Conservation (phyloP, 1,140 invertebrate species). For the Halotydeus destructor region DNA sequence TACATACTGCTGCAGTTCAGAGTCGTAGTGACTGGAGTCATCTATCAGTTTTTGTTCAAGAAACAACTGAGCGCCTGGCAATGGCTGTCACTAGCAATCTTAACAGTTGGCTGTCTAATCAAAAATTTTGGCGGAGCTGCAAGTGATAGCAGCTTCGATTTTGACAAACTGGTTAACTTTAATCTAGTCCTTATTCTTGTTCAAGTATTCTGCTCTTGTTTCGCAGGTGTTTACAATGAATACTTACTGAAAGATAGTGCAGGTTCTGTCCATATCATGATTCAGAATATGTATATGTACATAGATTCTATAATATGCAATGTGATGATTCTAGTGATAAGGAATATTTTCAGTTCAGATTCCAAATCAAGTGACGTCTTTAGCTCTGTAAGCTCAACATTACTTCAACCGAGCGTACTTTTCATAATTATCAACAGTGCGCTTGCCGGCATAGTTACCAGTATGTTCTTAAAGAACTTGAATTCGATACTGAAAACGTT, state of each 20-base stretch:
- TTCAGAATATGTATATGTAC: conserved; percentile 93
- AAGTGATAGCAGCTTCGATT: neutral
- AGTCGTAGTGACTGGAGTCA: conserved; percentile 70
- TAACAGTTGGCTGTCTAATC: conserved; percentile 74
- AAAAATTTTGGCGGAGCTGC: conserved; percentile 37
- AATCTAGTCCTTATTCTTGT: conserved; percentile 27
- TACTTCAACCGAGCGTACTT: conserved; percentile 41
- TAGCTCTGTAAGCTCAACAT: conserved; percentile 26
- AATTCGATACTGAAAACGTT: conserved; percentile 94
- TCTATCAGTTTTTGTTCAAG: conserved; percentile 77
- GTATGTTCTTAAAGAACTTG: conserved; percentile 72
- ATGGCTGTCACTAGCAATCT: conserved; percentile 64
- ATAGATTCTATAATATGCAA: conserved; percentile 82
- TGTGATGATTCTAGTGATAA: conserved; percentile 34
- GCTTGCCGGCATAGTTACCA: conserved; percentile 73
- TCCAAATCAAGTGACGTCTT: conserved; percentile 8
- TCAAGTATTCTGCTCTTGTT: conserved; percentile 72
- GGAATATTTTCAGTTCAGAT: neutral
- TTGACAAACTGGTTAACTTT: conserved; percentile 3
- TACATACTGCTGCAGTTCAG: conserved; percentile 76
- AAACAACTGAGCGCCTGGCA: conserved; percentile 57
- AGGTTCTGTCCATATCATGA: conserved; percentile 59
- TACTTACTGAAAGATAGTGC: conserved; percentile 63
- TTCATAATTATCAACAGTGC: conserved; percentile 73
- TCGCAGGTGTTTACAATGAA: conserved; percentile 91